Conservation (phyloP, 2,888 invertebrate genomes). For the Polyploca ridens region DNA sequence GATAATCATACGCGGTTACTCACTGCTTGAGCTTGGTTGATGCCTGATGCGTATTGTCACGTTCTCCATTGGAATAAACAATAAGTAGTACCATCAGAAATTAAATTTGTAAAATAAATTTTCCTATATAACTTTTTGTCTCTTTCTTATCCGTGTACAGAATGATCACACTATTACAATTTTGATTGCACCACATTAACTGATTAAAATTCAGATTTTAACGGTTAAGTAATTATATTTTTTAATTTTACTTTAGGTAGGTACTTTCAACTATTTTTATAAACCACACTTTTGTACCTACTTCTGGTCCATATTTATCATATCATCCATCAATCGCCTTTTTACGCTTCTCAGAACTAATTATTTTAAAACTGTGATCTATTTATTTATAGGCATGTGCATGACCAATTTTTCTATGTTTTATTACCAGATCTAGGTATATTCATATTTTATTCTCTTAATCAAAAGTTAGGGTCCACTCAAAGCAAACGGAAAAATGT, state of each 20-base stretch:
- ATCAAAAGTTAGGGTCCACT: neutral
- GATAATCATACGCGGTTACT: neutral
- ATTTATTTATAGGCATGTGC: conserved; percentile 32
- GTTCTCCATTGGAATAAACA: neutral
- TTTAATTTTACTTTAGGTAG: neutral
- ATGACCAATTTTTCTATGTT: conserved; percentile 52
- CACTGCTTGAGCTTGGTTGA: neutral
- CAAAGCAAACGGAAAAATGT: too few species aligned
- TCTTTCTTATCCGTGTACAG: neutral
- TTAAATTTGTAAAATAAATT: neutral
- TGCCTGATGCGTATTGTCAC: neutral
- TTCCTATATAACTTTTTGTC: neutral
- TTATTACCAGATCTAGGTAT: neutral
- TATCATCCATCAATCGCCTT: neutral
- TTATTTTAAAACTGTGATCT: neutral
- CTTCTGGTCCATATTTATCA: neutral
- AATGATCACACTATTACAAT: neutral
- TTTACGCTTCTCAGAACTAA: neutral
- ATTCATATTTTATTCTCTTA: neutral
- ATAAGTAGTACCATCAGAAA: too few species aligned
- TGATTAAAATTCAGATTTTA: too few species aligned
- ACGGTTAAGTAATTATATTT: too few species aligned
- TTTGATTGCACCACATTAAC: neutral
- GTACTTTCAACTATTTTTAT: neutral
- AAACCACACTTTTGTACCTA: neutral